Evolutionary conservation across 2,797 vertebrate genomes (phyloP).

Genomic region (Neomorphus geoffroyi): DNA sequence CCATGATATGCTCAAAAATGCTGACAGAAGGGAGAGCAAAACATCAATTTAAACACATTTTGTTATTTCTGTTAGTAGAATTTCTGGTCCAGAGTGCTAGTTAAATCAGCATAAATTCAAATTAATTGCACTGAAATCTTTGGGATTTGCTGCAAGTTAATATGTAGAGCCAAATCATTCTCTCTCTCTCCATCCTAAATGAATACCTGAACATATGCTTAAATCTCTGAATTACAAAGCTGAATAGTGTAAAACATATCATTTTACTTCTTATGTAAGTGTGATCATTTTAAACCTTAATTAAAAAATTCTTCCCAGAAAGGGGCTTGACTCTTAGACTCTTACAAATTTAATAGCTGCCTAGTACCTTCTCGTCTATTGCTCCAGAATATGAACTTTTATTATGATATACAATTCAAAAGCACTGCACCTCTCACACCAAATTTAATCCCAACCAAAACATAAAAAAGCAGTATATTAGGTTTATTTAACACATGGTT

Average conservation of each 20-base stretch:
- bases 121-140: background rate
- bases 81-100: background rate
- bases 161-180: background rate
- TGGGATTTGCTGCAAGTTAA: background rate
- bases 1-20: background rate
- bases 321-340: background rate
- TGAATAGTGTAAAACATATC: constrained; percentile 2
- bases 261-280: constrained; percentile 1
- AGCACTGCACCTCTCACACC: background rate
- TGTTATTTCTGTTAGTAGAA: background rate
- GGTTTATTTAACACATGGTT: background rate
- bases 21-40: background rate
- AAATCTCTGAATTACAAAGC: constrained; percentile 37
- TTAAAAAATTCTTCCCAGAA: constrained; percentile 25
- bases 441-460: background rate
- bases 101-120: constrained; percentile 19
- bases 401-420: background rate
- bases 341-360: constrained; percentile 27
- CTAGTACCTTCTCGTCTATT: background rate
- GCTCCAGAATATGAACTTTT: background rate
- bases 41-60: background rate
- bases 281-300: constrained; percentile 5
- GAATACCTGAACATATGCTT: constrained; percentile 20
- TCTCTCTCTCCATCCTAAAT: background rate
- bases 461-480: background rate